These are phyloP conservation scores for Beaufortia kweichowensis DNA, from an alignment of 2,113 vertebrate genomes.

Conservation along the genomic window DNA sequence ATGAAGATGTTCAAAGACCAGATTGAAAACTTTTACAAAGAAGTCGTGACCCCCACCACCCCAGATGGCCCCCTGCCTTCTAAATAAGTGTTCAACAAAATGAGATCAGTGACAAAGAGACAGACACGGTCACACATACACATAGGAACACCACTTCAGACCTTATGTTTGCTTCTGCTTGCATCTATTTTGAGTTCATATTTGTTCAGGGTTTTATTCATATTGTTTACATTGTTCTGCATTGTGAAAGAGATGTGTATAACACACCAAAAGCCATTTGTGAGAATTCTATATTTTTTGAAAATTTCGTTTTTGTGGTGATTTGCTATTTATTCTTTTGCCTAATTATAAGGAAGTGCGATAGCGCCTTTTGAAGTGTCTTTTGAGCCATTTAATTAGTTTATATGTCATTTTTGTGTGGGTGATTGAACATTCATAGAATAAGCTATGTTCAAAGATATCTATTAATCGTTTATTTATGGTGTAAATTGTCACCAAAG, in stretches of 20 bases:
- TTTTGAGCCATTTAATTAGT: slow-evolving; percentile 43
- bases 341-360: slow-evolving; percentile 41
- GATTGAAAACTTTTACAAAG: slow-evolving; percentile 80
- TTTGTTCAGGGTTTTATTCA: slow-evolving; percentile 39
- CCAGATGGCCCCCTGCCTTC: slow-evolving; percentile 56
- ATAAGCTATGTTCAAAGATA: background rate
- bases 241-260: slow-evolving; percentile 32
- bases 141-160: slow-evolving; percentile 9
- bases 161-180: slow-evolving; percentile 2
- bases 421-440: background rate
- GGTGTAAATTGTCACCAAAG: slow-evolving; percentile 1
- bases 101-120: background rate
- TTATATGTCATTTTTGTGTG: slow-evolving; percentile 17
- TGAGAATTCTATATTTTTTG: slow-evolving; percentile 58
- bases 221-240: slow-evolving; percentile 61
- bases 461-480: slow-evolving; percentile 33
- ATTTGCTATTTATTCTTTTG: slow-evolving; percentile 26
- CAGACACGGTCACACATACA: slow-evolving; percentile 21
- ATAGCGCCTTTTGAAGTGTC: slow-evolving; percentile 53
- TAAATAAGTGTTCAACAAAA: slow-evolving; percentile 60
- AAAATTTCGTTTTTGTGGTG: slow-evolving; percentile 63
- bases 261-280: slow-evolving; percentile 50
- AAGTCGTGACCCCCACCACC: slow-evolving; percentile 60
- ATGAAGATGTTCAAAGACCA: slow-evolving; percentile 80
- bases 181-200: slow-evolving; percentile 1